These are phyloP conservation scores for Halocynthia aurantium DNA, from an alignment of 23 tunicate genomes.

Conservation along the genomic window DNA sequence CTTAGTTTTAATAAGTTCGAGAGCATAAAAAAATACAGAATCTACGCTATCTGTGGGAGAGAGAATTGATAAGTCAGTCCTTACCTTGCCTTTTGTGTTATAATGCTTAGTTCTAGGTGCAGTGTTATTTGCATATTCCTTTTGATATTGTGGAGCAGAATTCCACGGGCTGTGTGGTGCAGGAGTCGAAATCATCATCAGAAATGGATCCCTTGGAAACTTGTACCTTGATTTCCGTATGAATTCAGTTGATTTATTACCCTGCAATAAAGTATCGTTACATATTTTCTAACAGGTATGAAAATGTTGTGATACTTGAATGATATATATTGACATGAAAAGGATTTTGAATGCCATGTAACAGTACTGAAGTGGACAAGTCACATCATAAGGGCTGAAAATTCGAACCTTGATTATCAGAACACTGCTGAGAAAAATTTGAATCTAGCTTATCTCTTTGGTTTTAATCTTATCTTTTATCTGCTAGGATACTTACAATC, in stretches of 20 bases:
- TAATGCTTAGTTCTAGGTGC: slow-evolving; percentile 68
- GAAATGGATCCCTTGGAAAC: slow-evolving; percentile 30
- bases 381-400: too few relatives aligned
- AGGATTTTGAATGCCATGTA: too few relatives aligned
- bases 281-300: too few relatives aligned
- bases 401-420: too few relatives aligned
- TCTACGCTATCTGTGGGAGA: too few relatives aligned
- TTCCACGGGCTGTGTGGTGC: slow-evolving; percentile 98
- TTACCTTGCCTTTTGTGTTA: slow-evolving; percentile 65
- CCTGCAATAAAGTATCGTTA: slow-evolving; percentile 25
- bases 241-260: slow-evolving; percentile 69
- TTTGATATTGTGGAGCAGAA: slow-evolving; percentile 64
- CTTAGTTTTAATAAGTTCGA: not conserved
- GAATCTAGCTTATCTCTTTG: too few relatives aligned
- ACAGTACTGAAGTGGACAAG: too few relatives aligned
- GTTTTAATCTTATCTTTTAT: too few relatives aligned
- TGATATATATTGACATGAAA: too few relatives aligned
- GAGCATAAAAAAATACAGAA: not conserved
- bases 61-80: too few relatives aligned
- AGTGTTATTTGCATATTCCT: slow-evolving; percentile 20
- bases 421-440: too few relatives aligned
- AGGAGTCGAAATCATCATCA: slow-evolving; percentile 95
- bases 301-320: too few relatives aligned
- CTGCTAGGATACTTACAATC: slow-evolving; percentile 23
- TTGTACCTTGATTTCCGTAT: slow-evolving; percentile 24